A percentile compares a stretch with the other conserved stretches of the same genome.
Conservation (phyloP, 2,888 invertebrate genomes). For the Scaptomyza cyrtandrae region DNA sequence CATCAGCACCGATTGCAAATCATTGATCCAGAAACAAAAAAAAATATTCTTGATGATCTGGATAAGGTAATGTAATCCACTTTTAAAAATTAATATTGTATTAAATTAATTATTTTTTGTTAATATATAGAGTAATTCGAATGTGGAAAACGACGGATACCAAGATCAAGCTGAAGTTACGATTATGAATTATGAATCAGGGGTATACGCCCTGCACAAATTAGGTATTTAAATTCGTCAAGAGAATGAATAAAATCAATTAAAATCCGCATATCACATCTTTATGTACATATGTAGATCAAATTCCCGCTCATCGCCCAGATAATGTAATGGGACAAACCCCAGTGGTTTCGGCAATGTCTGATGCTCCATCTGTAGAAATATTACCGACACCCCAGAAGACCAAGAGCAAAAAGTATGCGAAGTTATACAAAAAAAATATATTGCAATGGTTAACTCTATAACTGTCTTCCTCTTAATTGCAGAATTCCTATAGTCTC, state of each 20-base stretch:
- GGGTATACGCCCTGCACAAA: slow-evolving; percentile 49
- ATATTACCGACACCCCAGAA: slow-evolving; percentile 85
- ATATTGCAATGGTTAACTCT: not conserved
- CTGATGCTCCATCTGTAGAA: slow-evolving; percentile 87
- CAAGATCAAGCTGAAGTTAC: slow-evolving; percentile 52
- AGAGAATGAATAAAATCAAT: not conserved
- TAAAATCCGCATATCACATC: not conserved
- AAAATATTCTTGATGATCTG: slow-evolving; percentile 82
- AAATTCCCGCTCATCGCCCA: slow-evolving; percentile 49
- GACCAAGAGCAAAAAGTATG: slow-evolving; percentile 83
- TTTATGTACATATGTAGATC: slow-evolving; percentile 53
- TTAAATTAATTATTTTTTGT: not conserved
- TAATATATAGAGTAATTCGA: slow-evolving; percentile 52
- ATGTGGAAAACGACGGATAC: slow-evolving; percentile 63
- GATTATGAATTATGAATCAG: slow-evolving; percentile 27
- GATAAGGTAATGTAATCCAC: slow-evolving; percentile 65
- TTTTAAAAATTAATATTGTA: slow-evolving; percentile 3
- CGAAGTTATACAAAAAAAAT: not conserved
- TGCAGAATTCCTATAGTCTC: slow-evolving; percentile 76
- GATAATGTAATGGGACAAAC: slow-evolving; percentile 82
- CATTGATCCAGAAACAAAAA: slow-evolving; percentile 85
- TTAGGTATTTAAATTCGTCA: slow-evolving; percentile 51
- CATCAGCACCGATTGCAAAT: slow-evolving; percentile 84
- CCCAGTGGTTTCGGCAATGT: slow-evolving; percentile 90
- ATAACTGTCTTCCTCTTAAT: not conserved